These are phyloP conservation scores for Paedocypris micromegethes DNA, from an alignment of 2,797 vertebrate genomes.

Conservation along the genomic window DNA sequence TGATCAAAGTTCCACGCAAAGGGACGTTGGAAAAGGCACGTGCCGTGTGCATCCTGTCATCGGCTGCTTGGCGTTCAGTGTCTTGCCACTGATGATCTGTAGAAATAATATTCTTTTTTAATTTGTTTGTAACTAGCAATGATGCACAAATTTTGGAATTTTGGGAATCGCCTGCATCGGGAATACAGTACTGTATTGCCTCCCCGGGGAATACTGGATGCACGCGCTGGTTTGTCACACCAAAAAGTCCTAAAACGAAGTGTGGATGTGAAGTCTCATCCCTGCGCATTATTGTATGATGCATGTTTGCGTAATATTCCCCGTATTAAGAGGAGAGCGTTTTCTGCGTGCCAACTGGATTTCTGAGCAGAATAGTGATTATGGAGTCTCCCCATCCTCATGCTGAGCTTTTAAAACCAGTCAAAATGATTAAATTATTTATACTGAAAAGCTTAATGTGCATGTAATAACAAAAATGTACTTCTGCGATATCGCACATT, in stretches of 20 bases:
- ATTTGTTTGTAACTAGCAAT: slow-evolving; percentile 59
- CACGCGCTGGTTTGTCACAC: neutral
- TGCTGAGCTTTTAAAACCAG: slow-evolving; percentile 18
- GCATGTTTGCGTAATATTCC: slow-evolving; percentile 62
- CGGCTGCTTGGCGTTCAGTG: slow-evolving; percentile 51
- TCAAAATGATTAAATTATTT: slow-evolving; percentile 30
- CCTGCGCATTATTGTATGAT: slow-evolving; percentile 4
- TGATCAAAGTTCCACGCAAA: neutral
- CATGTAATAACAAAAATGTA: slow-evolving; percentile 20
- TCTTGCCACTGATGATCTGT: slow-evolving; percentile 67
- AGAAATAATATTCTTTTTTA: slow-evolving; percentile 62
- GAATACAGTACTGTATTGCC: too few species aligned
- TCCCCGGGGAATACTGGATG: too few species aligned
- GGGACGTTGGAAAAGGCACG: neutral
- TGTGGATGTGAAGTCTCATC: neutral
- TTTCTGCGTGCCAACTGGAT: slow-evolving; percentile 61
- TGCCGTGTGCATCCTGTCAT: neutral
- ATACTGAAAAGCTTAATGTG: slow-evolving; percentile 30
- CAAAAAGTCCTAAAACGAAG: neutral
- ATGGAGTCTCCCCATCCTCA: slow-evolving; percentile 15
- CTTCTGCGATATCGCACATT: slow-evolving; percentile 21
- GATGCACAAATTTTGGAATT: slow-evolving; percentile 51
- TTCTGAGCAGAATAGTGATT: slow-evolving; percentile 45
- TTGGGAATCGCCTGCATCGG: too few species aligned
- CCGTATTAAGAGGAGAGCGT: slow-evolving; percentile 62